Percentiles rank a stretch among this genome's conserved stretches.
Conservation (phyloP, 2,888 invertebrate species). For the Aleiodes leptofemur region DNA sequence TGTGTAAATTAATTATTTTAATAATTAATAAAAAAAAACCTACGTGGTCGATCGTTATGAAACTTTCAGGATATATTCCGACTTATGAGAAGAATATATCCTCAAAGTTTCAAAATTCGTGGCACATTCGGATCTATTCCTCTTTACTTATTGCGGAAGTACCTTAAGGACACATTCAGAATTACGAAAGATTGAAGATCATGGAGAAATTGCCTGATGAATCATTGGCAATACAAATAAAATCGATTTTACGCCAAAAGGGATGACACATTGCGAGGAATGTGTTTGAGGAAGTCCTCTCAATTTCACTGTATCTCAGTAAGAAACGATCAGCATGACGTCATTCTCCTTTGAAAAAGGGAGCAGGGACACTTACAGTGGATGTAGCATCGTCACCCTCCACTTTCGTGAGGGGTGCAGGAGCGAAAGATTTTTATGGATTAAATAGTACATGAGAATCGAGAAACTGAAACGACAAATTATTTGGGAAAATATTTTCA, state of each 20-base stretch:
- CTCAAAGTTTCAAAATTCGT: too few species aligned
- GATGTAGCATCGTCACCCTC: conserved; percentile 12
- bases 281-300: not conserved
- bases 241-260: conserved; percentile 38
- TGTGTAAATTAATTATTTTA: too few species aligned
- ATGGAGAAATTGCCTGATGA: too few species aligned
- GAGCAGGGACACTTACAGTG: not conserved
- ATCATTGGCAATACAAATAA: too few species aligned
- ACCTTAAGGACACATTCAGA: too few species aligned
- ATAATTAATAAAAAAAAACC: too few species aligned
- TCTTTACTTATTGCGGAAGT: too few species aligned
- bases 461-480: not conserved
- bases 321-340: conserved; percentile 18
- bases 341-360: conserved; percentile 5
- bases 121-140: too few species aligned
- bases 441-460: not conserved
- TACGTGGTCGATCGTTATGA: too few species aligned
- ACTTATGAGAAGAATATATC: too few species aligned
- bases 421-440: not conserved
- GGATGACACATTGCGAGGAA: conserved; percentile 17
- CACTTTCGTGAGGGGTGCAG: not conserved
- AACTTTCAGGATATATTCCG: too few species aligned
- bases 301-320: not conserved
- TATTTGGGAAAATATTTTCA: not conserved
- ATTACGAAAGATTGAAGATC: too few species aligned